phyloP scores from a whole-genome alignment of 1,140 invertebrate genomes.

The Drusus annulatus region DNA sequence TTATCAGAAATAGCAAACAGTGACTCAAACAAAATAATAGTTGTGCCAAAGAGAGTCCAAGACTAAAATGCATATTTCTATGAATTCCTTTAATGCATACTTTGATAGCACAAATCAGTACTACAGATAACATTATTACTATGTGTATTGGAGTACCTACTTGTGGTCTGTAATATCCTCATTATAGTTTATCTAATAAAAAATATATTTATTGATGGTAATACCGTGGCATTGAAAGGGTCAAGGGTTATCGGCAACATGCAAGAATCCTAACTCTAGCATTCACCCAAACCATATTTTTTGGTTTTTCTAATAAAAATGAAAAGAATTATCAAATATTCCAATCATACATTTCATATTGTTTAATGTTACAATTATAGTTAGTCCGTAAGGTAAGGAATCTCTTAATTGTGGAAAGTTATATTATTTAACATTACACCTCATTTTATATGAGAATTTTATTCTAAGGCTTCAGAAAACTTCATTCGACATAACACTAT shows the following conservation, averaged over 20 bases:
- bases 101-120: too few species aligned
- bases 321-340: neutral
- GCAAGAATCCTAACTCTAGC: conserved; percentile 6
- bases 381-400: conserved; percentile 29
- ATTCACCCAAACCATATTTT: conserved; percentile 8
- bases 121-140: too few species aligned
- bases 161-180: too few species aligned
- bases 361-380: conserved; percentile 1
- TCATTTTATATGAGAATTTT: neutral
- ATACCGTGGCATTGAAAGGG: conserved; percentile 1
- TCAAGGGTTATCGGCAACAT: neutral
- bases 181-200: too few species aligned
- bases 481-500: neutral
- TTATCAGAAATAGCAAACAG: too few species aligned
- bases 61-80: too few species aligned
- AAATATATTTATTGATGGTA: neutral
- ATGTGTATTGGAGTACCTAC: too few species aligned
- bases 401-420: conserved; percentile 19
- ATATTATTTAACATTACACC: neutral
- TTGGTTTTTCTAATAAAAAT: conserved; percentile 27
- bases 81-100: too few species aligned
- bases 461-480: conserved; percentile 12
- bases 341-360: neutral
- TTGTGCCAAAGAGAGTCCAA: too few species aligned
- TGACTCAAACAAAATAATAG: too few species aligned